Percentiles rank a stretch among this genome's conserved stretches.
These are phyloP conservation scores for Andrena hattorfiana DNA, from an alignment of 2,888 invertebrate species.

Conservation along the genomic window DNA sequence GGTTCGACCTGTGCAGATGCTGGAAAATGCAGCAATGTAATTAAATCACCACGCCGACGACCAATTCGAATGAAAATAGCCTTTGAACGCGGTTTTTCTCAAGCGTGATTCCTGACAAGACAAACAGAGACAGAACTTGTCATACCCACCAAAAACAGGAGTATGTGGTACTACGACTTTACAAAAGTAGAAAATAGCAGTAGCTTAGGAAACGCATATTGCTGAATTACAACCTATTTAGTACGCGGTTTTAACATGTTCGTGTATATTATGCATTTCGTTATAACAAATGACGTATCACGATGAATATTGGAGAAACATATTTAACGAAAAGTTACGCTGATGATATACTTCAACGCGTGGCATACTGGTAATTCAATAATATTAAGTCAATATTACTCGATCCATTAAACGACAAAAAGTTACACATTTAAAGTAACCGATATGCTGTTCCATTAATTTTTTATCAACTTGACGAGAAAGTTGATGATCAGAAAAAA, in stretches of 20 bases:
- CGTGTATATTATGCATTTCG: too few species aligned
- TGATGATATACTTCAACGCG: too few species aligned
- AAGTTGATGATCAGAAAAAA: too few species aligned
- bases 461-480: too few species aligned
- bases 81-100: conserved; percentile 17
- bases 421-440: too few species aligned
- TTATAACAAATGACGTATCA: too few species aligned
- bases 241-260: background rate
- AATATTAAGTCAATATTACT: too few species aligned
- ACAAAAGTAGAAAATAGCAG: background rate
- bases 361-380: too few species aligned
- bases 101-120: conserved; percentile 39
- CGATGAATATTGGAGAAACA: too few species aligned
- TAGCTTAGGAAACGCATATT: background rate
- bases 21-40: conserved; percentile 83
- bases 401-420: too few species aligned
- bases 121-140: conserved; percentile 1
- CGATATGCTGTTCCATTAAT: too few species aligned
- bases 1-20: conserved; percentile 90
- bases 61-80: conserved; percentile 13
- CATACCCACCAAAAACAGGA: conserved; percentile 32
- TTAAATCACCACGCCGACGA: conserved; percentile 20
- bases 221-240: background rate
- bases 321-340: too few species aligned
- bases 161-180: background rate